Evolutionary conservation across 1,140 invertebrate genomes (phyloP).

Genomic region (Matsumurasca onukii): DNA sequence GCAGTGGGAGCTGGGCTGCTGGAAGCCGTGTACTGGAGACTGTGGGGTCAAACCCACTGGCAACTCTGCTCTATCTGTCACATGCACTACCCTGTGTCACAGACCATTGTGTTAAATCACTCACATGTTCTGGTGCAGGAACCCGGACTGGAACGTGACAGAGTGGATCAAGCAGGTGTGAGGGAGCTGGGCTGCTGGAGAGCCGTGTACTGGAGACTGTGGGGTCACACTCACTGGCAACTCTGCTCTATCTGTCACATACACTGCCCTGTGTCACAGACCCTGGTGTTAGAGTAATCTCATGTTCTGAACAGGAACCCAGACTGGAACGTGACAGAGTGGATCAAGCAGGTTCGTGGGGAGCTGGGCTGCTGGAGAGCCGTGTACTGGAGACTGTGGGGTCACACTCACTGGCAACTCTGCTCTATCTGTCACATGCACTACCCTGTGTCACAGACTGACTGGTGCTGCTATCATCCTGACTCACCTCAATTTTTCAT

Average conservation of each 20-base stretch:
- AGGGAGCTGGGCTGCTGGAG: conserved; percentile 81
- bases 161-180: conserved; percentile 76
- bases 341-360: conserved; percentile 70
- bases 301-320: conserved; percentile 57
- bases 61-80: conserved; percentile 73
- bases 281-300: conserved; percentile 33
- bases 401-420: conserved; percentile 77
- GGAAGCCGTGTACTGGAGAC: conserved; percentile 90
- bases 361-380: conserved; percentile 83
- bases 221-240: conserved; percentile 84
- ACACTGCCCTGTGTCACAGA: conserved; percentile 72
- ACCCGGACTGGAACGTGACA: conserved; percentile 78
- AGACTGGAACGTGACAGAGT: conserved; percentile 81
- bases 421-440: conserved; percentile 72
- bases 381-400: conserved; percentile 93
- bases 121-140: no score
- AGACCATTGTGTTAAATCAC: no score
- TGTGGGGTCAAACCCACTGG: conserved; percentile 88
- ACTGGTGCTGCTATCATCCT: conserved; percentile 69
- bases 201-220: conserved; percentile 89
- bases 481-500: conserved; percentile 73
- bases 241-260: conserved; percentile 72
- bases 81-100: conserved; percentile 70
- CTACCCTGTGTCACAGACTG: conserved; percentile 69
- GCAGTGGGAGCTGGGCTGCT: conserved; percentile 81